Conservation (phyloP, 2,888 invertebrate species). For the Pachymerium ferrugineum region DNA sequence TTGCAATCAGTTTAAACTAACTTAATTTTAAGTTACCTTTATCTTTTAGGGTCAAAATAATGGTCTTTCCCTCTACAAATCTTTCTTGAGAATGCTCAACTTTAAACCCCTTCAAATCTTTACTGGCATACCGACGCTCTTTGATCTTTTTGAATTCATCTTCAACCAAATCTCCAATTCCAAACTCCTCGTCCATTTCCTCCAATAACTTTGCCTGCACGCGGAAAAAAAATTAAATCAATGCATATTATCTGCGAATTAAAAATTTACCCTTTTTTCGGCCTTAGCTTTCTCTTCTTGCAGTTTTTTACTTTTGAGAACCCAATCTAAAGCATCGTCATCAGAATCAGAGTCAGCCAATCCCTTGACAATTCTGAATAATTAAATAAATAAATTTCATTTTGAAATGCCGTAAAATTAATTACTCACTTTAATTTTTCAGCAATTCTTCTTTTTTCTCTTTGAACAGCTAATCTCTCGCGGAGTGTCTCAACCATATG, state of each 20-base stretch:
- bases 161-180: conserved; percentile 75
- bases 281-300: conserved; percentile 77
- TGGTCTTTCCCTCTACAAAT: conserved; percentile 70
- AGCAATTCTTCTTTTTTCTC: conserved; percentile 72
- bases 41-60: conserved; percentile 90
- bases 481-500: conserved; percentile 72
- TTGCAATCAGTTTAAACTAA: not conserved
- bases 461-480: conserved; percentile 67
- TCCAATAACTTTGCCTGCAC: conserved; percentile 81
- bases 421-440: conserved; percentile 56
- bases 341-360: conserved; percentile 61
- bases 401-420: conserved; percentile 39
- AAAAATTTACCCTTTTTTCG: conserved; percentile 62
- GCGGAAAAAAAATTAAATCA: conserved; percentile 37
- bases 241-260: not conserved
- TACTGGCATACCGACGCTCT: conserved; percentile 59
- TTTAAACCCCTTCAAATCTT: conserved; percentile 70
- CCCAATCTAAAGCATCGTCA: conserved; percentile 68
- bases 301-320: conserved; percentile 68
- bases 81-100: conserved; percentile 71
- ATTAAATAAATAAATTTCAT: not conserved
- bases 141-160: conserved; percentile 57
- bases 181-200: conserved; percentile 92
- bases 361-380: conserved; percentile 33
- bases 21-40: conserved; percentile 53